Evolutionary conservation across 2,888 invertebrate species (phyloP), one percentile per base, ranked within the genome.

Genomic region (Galeruca laticollis): DNA sequence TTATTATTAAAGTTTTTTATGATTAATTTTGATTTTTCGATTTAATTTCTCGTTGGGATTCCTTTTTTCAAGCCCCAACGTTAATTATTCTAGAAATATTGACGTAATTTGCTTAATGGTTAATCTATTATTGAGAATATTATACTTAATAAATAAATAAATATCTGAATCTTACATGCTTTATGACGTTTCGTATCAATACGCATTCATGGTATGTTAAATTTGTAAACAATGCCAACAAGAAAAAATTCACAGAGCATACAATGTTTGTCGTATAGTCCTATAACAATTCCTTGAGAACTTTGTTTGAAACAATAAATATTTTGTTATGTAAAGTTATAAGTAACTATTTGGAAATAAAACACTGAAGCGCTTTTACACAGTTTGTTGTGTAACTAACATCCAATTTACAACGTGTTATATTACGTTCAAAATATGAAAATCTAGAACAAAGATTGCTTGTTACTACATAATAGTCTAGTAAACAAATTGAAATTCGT

Each of bases 301-400:
- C 47, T 47, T 15, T 43, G 13, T 13, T 43, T 47, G 18, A 47
- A 47, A 47, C 47, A 47, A 47, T 40, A 47, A 47, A 47, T 47
- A 47, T 47, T 47, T 6, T 47, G 18, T 47, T 47, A 47, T 47
- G 47, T 18, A 47, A 47, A 47, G 15, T 47, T 47, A 18, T 18
- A 26, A 26, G 26, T 26, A 18, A 18, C 47, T 18, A 47, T 47
- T 47, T 47, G 47, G 47, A 47, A 47, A 47, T 47, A 47, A 47
- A 47, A 15, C 47, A 47, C 47, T 47, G 1, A 9, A 18, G 18
- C 18, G 15, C 40, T 40, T 5, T 40, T 40, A 40, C 40, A n/a
- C n/a, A 40, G 40, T 13, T 40, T 2, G n/a, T 40, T 40, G 40
- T 40, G 40, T 40, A 40, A 40, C 40, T 40, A 40, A 40, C 5